These are phyloP conservation scores for Prolemur simus DNA, from an alignment of 2,113 vertebrate genomes.

Conservation along the genomic window DNA sequence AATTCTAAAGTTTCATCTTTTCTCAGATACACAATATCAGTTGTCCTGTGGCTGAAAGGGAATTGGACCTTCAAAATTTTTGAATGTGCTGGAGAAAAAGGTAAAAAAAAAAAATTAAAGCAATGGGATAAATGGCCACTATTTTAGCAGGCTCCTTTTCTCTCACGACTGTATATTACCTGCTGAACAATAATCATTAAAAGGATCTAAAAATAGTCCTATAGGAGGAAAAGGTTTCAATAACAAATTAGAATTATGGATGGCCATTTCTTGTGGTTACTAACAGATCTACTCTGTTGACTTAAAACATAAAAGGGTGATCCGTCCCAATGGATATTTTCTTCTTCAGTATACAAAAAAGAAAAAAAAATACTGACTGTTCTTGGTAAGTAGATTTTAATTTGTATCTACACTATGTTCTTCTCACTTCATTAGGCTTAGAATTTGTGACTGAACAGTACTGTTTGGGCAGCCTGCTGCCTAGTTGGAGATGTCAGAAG, in stretches of 20 bases:
- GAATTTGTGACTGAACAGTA: conserved; percentile 80
- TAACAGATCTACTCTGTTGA: conserved; percentile 76
- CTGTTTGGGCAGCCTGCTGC: conserved; percentile 79
- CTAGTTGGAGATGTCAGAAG: conserved; percentile 82
- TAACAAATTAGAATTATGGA: conserved; percentile 74
- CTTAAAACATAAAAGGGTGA: conserved; percentile 76
- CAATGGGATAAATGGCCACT: conserved; percentile 74
- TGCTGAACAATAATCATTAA: conserved; percentile 80
- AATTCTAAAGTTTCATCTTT: conserved; percentile 11
- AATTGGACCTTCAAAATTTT: conserved; percentile 63
- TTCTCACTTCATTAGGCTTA: conserved; percentile 82
- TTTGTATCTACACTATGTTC: conserved; percentile 80
- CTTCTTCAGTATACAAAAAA: conserved; percentile 68
- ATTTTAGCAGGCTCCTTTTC: conserved; percentile 72
- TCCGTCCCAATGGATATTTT: conserved; percentile 76
- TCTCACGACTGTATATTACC: conserved; percentile 75
- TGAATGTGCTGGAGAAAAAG: conserved; percentile 63
- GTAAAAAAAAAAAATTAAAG: background rate
- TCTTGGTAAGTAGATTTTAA: conserved; percentile 80
- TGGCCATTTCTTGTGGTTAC: conserved; percentile 78
- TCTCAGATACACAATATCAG: background rate
- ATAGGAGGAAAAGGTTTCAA: conserved; percentile 66
- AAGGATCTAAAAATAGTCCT: conserved; percentile 79
- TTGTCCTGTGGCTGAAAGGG: conserved; percentile 30
- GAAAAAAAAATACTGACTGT: conserved; percentile 54